Base-by-base conservation (phyloP, 2,888 invertebrate genomes). In the Apotomis betuletana region DNA sequence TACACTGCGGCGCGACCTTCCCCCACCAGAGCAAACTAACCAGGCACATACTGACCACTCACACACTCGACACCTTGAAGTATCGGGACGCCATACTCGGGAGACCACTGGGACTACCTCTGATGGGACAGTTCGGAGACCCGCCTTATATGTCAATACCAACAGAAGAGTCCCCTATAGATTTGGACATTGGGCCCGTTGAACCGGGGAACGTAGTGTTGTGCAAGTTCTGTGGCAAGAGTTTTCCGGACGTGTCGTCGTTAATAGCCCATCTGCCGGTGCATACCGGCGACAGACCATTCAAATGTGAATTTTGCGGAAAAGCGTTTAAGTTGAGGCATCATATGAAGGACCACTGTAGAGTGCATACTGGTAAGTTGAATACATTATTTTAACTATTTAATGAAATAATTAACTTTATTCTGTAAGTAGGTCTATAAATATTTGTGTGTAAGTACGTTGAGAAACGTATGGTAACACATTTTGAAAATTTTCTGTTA, bases 331-430 rank as follows among this genome's bases (percentile, higher is more conserved):
- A 98, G 89, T 94, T 98, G 85, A 95, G 97, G 76, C 97, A 98
- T 89, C 97, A 98, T 94, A 97, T 98, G 97, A 98, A 98, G 93
- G 97, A 98, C 94, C 98, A 98, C 89, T 97, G 97, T 94, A 96
- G 97, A 85, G 97, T 98, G 76, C 98, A 98, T 89, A 98, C 97
- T 80, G 98, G 95, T 95, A 90, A 94, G 94, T 88, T 59, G 36
- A 46, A 52, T 1, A 57, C 64, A 57, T 5, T 41, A 44, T 41
- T 55, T 8, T 41, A 41, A 52, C 13, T 3, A 55, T 15, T 55
- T 1, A n/a, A 44, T 44, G 5, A 44, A 12, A 15, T 3, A 5
- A 54, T 15, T 27, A 27, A 27, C 27, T 27, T 27, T 27, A 27
- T 27, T 27, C 27, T 27, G 27, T 27, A 27, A 27, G 27, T 27